Conservation (phyloP, 2,888 invertebrate genomes). For the Arctia plantaginis region DNA sequence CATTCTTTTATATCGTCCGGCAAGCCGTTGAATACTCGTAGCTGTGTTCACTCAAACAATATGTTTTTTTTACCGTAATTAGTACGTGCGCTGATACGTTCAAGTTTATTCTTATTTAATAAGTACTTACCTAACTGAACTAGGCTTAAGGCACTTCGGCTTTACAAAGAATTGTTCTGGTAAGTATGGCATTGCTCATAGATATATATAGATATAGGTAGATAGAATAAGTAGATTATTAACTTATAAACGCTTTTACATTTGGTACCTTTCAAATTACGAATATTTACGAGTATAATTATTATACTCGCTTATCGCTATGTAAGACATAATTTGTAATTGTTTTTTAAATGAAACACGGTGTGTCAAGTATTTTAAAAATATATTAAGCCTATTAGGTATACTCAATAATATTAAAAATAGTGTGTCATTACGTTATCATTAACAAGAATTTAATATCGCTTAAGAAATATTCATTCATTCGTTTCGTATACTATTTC, state of each 20-base stretch:
- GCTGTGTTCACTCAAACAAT: too few relatives aligned
- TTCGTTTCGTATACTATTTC: slow-evolving; percentile 43
- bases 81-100: too few relatives aligned
- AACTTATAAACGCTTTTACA: not conserved
- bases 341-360: too few relatives aligned
- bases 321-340: too few relatives aligned
- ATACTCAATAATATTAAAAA: not conserved
- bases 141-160: not conserved
- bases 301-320: too few relatives aligned
- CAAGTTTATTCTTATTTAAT: too few relatives aligned
- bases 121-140: not conserved
- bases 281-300: not conserved
- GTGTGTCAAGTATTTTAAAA: not conserved
- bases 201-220: not conserved
- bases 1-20: too few relatives aligned
- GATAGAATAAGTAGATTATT: not conserved
- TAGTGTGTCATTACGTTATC: slow-evolving; percentile 22
- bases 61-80: too few relatives aligned
- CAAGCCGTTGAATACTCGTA: too few relatives aligned
- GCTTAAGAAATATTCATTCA: slow-evolving; percentile 50
- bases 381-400: not conserved
- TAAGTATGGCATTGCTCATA: not conserved
- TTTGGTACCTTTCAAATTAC: not conserved
- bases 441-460: slow-evolving; percentile 28
- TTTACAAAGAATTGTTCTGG: not conserved